Percentiles rank a stretch among this genome's conserved stretches.
These are phyloP conservation scores for Brachylomia viminalis DNA, from an alignment of 2,888 invertebrate species.

Conservation along the genomic window DNA sequence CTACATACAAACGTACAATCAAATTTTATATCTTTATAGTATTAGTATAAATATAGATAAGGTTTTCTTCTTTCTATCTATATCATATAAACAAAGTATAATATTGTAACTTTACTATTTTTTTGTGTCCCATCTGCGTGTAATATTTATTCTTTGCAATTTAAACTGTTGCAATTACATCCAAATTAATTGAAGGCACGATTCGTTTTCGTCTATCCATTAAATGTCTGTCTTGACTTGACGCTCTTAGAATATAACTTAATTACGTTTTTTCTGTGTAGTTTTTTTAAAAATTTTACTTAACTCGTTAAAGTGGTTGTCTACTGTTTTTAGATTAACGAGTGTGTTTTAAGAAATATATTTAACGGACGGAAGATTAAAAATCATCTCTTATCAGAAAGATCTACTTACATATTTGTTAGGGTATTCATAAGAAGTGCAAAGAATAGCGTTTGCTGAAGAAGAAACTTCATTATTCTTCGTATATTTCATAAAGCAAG, in stretches of 20 bases:
- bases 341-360: neutral
- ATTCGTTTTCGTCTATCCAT: conserved; percentile 43
- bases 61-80: neutral
- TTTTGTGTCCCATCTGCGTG: conserved; percentile 2
- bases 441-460: neutral
- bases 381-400: too few relatives aligned
- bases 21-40: too few relatives aligned
- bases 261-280: conserved; percentile 1
- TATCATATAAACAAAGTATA: neutral
- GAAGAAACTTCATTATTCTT: conserved; percentile 13
- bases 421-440: neutral
- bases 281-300: neutral
- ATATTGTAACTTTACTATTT: neutral
- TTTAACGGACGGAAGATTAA: neutral
- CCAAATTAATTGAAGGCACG: conserved; percentile 48
- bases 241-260: conserved; percentile 7
- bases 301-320: neutral
- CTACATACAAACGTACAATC: too few relatives aligned
- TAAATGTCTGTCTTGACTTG: conserved; percentile 12
- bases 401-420: neutral
- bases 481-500: conserved; percentile 17
- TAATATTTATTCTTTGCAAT: conserved; percentile 16
- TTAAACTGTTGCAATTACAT: conserved; percentile 25
- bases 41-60: conserved; percentile 25
- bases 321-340: neutral